Base-by-base conservation (phyloP, 2,888 invertebrate species). In the Ectemnius cavifrons region DNA sequence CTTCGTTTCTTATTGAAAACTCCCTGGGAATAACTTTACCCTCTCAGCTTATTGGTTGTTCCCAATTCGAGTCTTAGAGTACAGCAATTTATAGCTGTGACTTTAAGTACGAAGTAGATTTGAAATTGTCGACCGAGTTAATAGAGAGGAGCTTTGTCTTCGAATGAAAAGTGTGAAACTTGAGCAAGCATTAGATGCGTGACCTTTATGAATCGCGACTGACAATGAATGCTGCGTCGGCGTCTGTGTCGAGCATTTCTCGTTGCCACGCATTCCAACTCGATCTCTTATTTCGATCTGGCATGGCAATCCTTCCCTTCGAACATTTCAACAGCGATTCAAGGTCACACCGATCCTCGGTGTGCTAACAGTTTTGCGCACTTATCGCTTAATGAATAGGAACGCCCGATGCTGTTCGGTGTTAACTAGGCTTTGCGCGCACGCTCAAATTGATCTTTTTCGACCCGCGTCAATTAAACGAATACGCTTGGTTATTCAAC, bases 181-280 rank as follows among this genome's bases (percentile, higher is more conserved):
- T 37, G 37, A 8, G 8, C 5, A 11, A 37, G 37, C 37, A 85
- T 80, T 80, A 79, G 37, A 78, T 80, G 81, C 77, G 78, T 81
- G 84, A 87, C 84, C 87, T 85, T 85, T 86, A 73, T 73, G 73
- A 82, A 80, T 75, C 73, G 80, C 73, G 78, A 76, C 78, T 71
- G 5, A 52, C 72, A 67, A 46, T 77, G 63, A 47, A 8, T 18
- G 52, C 18, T 27, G 56, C 58, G 67, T 70, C 37, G 59, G 83
- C 79, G 83, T 82, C 75, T 78, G 23, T 3, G 23, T 79, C 75
- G 77, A 67, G 60, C 64, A 59, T 23, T 45, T 61, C 45, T 49
- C 49, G 57, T 23, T 14, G 8, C 1, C n/a, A 4, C 45, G 14
- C 37, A 62, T 47, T 62, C 62, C 5, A 46, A 4, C 52, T 4